A percentile compares a stretch with the other conserved stretches of the same genome.
These are phyloP conservation scores for Eremophila alpestris DNA, from an alignment of 2,797 vertebrate genomes.

Conservation along the genomic window DNA sequence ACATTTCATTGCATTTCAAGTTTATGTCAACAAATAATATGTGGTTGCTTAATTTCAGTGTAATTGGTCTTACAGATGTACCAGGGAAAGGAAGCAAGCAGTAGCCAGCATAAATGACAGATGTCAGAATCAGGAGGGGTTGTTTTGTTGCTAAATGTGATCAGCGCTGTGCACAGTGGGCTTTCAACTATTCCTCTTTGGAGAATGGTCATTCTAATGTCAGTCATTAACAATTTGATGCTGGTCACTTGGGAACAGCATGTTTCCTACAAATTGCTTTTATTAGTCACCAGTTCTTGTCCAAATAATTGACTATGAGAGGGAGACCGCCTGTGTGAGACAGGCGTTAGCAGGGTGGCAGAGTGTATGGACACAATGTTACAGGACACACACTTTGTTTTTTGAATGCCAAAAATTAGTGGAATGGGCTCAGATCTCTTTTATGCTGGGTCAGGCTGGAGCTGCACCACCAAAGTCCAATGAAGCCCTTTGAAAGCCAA, in stretches of 20 bases:
- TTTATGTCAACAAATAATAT: slow-evolving; percentile 6
- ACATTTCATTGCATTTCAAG: background rate
- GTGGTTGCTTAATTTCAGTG: background rate
- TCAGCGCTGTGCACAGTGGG: background rate
- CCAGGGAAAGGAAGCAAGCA: background rate
- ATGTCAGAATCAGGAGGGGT: background rate
- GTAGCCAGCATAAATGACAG: slow-evolving; percentile 4
- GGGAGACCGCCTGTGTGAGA: background rate
- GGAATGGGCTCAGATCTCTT: background rate
- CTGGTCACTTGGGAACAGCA: slow-evolving; percentile 48
- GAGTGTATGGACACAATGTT: background rate
- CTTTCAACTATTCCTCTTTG: slow-evolving; percentile 13
- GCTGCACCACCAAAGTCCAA: background rate
- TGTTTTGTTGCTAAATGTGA: slow-evolving; percentile 33
- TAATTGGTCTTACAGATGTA: background rate
- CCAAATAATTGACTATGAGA: slow-evolving; percentile 33
- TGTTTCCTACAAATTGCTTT: slow-evolving; percentile 50
- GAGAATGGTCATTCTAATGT: slow-evolving; percentile 14
- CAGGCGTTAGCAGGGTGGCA: background rate
- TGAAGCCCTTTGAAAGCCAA: background rate
- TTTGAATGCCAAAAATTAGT: slow-evolving; percentile 6
- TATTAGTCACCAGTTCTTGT: slow-evolving; percentile 51
- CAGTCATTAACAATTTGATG: slow-evolving; percentile 47
- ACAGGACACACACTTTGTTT: background rate
- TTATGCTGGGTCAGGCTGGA: background rate